A percentile compares a stretch with the other conserved stretches of the same genome.
phyloP scores from a whole-genome alignment of 2,888 invertebrate species.

The Coenonympha arcania region DNA sequence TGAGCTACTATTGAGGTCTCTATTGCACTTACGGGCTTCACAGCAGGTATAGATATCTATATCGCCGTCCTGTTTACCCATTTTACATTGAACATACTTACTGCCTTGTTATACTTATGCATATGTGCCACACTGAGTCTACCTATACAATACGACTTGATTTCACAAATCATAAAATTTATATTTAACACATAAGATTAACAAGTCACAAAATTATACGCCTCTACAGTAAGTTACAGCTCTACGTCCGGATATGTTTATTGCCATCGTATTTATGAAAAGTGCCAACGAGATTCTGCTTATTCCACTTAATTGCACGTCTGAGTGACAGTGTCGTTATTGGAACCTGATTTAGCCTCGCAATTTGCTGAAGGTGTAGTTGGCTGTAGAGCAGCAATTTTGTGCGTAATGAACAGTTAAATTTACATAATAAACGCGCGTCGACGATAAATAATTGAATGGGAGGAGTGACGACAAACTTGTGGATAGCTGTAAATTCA shows the following conservation, averaged over 20 bases:
- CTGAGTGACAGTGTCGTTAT: slow-evolving; percentile 39
- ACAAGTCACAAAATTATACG: not conserved
- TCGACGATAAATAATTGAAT: slow-evolving; percentile 1
- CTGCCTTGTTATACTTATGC: too few relatives aligned
- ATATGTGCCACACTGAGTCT: too few relatives aligned
- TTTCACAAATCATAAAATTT: too few relatives aligned
- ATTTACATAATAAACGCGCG: slow-evolving; percentile 21
- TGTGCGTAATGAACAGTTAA: slow-evolving; percentile 22
- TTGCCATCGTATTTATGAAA: slow-evolving; percentile 32
- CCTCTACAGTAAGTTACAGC: not conserved
- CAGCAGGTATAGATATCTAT: too few relatives aligned
- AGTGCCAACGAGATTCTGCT: slow-evolving; percentile 35
- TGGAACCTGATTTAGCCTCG: slow-evolving; percentile 32
- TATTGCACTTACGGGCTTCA: too few relatives aligned
- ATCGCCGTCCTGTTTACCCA: too few relatives aligned
- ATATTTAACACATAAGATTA: too few relatives aligned
- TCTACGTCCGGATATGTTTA: slow-evolving; percentile 7
- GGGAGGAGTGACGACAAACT: slow-evolving; percentile 4
- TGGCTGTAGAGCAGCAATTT: slow-evolving; percentile 14
- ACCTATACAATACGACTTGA: too few relatives aligned
- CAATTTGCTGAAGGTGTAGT: slow-evolving; percentile 30
- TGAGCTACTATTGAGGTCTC: too few relatives aligned
- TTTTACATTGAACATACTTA: too few relatives aligned
- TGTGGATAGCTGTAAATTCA: not conserved
- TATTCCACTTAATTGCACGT: slow-evolving; percentile 42